phyloP scores from a whole-genome alignment of 1,140 invertebrate genomes.

The Caenorhabditis latens region DNA sequence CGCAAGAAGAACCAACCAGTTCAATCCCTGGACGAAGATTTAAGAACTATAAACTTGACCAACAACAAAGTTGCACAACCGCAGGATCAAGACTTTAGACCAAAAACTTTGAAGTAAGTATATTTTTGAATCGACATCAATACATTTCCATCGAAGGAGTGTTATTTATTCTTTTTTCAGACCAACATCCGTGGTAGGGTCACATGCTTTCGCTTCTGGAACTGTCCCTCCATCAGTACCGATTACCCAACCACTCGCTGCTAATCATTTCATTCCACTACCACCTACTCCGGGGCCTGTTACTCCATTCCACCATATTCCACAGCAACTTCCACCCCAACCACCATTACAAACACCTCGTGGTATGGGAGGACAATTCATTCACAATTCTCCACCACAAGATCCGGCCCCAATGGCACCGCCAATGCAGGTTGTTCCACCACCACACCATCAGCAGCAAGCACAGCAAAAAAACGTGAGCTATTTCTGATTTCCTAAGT shows the following conservation, averaged over 20 bases:
- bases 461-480: neutral
- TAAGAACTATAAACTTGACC: neutral
- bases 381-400: slow-evolving; percentile 22
- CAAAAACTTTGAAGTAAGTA: slow-evolving; percentile 15
- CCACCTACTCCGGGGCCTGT: neutral
- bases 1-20: neutral
- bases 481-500: neutral
- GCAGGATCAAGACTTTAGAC: slow-evolving; percentile 33
- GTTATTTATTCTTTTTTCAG: neutral
- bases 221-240: neutral
- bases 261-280: slow-evolving; percentile 5
- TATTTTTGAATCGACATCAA: neutral
- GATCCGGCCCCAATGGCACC: slow-evolving; percentile 23
- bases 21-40: slow-evolving; percentile 5
- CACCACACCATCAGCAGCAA: neutral
- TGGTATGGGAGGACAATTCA: slow-evolving; percentile 29
- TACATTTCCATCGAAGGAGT: neutral
- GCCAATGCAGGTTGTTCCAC: neutral
- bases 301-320: neutral
- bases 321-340: neutral
- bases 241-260: neutral
- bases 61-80: neutral
- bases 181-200: slow-evolving; percentile 38
- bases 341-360: neutral
- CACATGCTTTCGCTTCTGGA: slow-evolving; percentile 56